Evolutionary conservation across 92 coral and sea anemone species (phyloP), one percentile per base, ranked within the genome.

Genomic region (Heteractis magnifica): DNA sequence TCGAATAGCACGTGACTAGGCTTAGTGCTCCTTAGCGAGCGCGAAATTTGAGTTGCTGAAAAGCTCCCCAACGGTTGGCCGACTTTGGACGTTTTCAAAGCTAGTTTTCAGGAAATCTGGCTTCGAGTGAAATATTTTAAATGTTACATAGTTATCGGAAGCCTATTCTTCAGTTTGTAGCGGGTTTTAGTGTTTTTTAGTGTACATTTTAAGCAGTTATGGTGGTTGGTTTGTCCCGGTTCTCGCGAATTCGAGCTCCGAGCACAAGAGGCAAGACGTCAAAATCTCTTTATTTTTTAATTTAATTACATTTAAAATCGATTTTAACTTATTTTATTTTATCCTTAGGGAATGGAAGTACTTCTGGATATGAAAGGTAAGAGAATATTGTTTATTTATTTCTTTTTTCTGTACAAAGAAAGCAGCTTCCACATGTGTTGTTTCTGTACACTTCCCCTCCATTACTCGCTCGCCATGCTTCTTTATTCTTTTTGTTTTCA

Each of bases 1-100:
- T 48, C 53, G 9, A 14, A 10, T 21, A 13, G 10, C 88, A 85
- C 88, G 88, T 85, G 88, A 85, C 88, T 85, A 16, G 88, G 11
- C 73, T 70, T 78, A 78, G 83, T 68, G 58, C 88, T 65, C 88
- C 55, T 10, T 14, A 78, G 78, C 77, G 79, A 91, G 97, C 97
- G 97, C 94, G 94, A 91, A 91, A 93, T 93, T 93, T 91, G 93
- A 93, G 81, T 93, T 77, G 19, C 20, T 70, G 75, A 7, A 26
- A 48, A 81, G 50, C 20, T 53, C 19, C 51, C 19, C 64, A 85
- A 85, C 88, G 88, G 88, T 71, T 48, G 58, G 9, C 15, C 55
- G 70, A 51, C 14, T 19, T 49, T 41, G 44, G 44, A 72, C 56
- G 19, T 16, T 64, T 21, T 71, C 19, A 44, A 51, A 70, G 49